Evolutionary conservation across 2,888 invertebrate genomes (phyloP), one percentile per base, ranked within the genome.

Genomic region (Lasioglossum lativentre): DNA sequence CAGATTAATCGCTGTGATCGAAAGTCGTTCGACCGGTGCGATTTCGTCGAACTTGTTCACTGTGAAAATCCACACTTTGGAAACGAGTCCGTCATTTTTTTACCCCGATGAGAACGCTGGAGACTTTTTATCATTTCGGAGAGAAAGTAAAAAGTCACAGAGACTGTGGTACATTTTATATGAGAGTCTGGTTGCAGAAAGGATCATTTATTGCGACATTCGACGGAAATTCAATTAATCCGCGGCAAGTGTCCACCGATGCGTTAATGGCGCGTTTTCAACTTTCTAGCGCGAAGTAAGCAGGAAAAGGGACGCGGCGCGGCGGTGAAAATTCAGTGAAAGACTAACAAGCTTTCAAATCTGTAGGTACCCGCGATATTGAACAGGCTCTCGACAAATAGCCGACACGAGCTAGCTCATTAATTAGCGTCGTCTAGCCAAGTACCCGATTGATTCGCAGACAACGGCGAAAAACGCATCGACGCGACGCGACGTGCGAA

Each of bases 381-480:
- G 78, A 45, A 70, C n/a, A 14, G n/a, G 42, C 40, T 34, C 34
- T 70, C n/a, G 34, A 27, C 66, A 38, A 74, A 75, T 68, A 70
- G 73, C 72, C 78, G 72, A 66, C 70, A 80, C 38, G 34, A 34
- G 42, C 63, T 40, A 10, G 30, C 52, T 63, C 74, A 47, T 76
- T 89, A 89, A 89, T 85, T 82, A 85, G 38, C 75, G 42, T 4
- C 47, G 27, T 14, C 42, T n/a, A 80, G 76, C 74, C 40, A 34
- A 23, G n/a, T 45, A n/a, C 30, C 5, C 52, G 40, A 66, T 68
- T 45, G 63, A 70, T 73, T n/a, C 10, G 63, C 30, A 70, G 75
- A 83, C 40, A 80, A 80, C 19, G 75, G 52, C 16, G 27, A 80
- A 34, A 59, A 52, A 10, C 19, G n/a, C n/a, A 38, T 27, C 47